Evolutionary conservation across 2,113 vertebrate genomes (phyloP).

Genomic region (Epinephelus fuscoguttatus): DNA sequence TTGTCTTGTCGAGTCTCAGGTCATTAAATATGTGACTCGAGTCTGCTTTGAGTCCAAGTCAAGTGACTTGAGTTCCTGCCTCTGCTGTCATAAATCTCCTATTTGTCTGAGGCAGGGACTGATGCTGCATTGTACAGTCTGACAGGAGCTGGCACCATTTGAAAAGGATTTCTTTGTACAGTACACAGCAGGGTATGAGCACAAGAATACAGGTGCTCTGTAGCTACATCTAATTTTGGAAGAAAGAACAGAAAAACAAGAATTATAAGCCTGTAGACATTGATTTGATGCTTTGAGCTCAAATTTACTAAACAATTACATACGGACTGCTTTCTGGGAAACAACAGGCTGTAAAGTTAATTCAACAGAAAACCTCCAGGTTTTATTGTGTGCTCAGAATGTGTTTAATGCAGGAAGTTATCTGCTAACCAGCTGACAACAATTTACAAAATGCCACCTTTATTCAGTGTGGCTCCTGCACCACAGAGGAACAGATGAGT

Average conservation of each 20-base stretch:
- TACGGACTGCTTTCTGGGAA: neutral
- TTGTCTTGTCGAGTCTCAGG: too few species aligned
- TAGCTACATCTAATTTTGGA: neutral
- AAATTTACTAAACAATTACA: neutral
- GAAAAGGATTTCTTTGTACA: constrained; percentile 1
- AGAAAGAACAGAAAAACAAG: neutral
- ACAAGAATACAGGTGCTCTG: neutral
- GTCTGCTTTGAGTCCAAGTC: too few species aligned
- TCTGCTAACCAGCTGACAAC: constrained; percentile 7
- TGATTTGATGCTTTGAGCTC: constrained; percentile 5
- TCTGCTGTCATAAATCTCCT: neutral
- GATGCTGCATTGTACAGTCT: neutral
- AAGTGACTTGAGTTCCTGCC: too few species aligned
- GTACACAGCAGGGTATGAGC: neutral
- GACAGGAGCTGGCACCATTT: neutral
- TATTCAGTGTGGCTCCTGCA: neutral
- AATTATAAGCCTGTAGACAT: neutral
- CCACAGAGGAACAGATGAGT: neutral
- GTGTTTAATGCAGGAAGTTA: constrained; percentile 16
- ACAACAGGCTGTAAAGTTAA: neutral
- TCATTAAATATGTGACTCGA: too few species aligned
- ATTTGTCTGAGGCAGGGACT: neutral
- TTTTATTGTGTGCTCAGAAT: neutral
- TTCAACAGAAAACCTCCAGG: neutral
- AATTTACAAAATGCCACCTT: neutral